Base-by-base conservation (phyloP, 1,140 invertebrate species). In the Zaprionus capensis region DNA sequence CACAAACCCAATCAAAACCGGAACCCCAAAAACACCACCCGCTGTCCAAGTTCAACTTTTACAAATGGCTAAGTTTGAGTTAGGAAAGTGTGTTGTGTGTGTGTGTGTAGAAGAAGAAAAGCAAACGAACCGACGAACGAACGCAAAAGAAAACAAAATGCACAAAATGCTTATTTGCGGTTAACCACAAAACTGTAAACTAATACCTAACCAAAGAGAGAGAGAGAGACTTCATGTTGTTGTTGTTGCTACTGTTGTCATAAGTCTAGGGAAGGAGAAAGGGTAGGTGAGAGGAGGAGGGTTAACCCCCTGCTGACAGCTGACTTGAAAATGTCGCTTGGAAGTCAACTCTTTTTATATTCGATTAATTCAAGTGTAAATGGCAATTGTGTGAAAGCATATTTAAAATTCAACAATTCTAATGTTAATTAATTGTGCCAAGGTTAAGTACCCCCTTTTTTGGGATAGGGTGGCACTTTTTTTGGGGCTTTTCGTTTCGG, bases 141-240 rank as follows among this genome's bases (percentile, higher is more conserved):
- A 74, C 38, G 26, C 28, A 68, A 69, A 58, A 44, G 44, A 77
- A 78, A 88, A 88, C 71, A 84, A 88, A 87, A 83, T 81, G 80
- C 74, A 81, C 78, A 83, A 83, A 87, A 81, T 88, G 83, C 71
- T 88, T 88, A 81, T 83, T 80, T 88, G 84, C 61, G 84, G 84
- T 83, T 88, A 88, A 78, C 84, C 84, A 73, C 84, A 88, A 80
- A 78, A 88, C 61, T 76, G 84, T 78, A 87, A 87, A 74, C 71
- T 80, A 88, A 87, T 83, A 81, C 84, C 65, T 44, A 56, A 24
- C 38, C 20, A 4, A 51, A 22, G 20, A 14, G 11, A 53, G n/a
- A 3, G 41, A 17, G 17, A 38, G 66, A 31, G 28, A 28, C 6
- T 28, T 28, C 28, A 31, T 7, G 28, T 31, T 31, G 28, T 9